Evolutionary conservation across 1,140 invertebrate species (phyloP), one percentile per base, ranked within the genome.

Genomic region (Piezodorus guildinii): DNA sequence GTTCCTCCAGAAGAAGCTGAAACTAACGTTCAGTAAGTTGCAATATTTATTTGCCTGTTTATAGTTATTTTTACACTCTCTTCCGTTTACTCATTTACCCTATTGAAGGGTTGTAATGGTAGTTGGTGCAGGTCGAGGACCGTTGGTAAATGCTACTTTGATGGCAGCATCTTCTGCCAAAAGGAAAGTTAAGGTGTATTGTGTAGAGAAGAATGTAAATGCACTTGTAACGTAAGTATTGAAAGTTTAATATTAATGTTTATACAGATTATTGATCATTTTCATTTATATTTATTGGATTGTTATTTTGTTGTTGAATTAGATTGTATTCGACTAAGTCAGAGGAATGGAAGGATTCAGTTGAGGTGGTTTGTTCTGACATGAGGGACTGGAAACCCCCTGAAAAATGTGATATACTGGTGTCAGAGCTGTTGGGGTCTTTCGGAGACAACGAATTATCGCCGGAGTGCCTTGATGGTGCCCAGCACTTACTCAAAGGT

Each of bases 401-500:
- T 15, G 87, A 91, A 70, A 83, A 87, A 71, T 93, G 94, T 1
- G 96, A 99, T 76, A 94, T 99, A 66, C 76, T 99, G 34, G 88
- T 99, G 1, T 98, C 94, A 12, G 97, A 99, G 78, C 77, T 99
- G 17, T 78, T 99, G 10, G 86, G 97, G 6, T 98, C 96, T 12
- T 98, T 99, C 80, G 95, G 94, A 19, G 96, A 99, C 74, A 99
- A 99, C 76, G 97, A 99, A 78, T 80, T 99, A 1, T 96, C 93
- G 1, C 97, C 97, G 0, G 97, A 99, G 76, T 99, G 96, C 78
- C 79, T 99, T 15, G 94, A 99, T 79, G 94, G 95, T 8, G 94
- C 93, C 15, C 85, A 94, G 70, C 82, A 85, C 49, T 88, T 94
- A 68, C 75, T 98, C 0, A 94, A 91, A 79, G 81, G 85, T 85